Conservation (phyloP, 2,113 vertebrate species). For the Gorsachius goisagi region DNA sequence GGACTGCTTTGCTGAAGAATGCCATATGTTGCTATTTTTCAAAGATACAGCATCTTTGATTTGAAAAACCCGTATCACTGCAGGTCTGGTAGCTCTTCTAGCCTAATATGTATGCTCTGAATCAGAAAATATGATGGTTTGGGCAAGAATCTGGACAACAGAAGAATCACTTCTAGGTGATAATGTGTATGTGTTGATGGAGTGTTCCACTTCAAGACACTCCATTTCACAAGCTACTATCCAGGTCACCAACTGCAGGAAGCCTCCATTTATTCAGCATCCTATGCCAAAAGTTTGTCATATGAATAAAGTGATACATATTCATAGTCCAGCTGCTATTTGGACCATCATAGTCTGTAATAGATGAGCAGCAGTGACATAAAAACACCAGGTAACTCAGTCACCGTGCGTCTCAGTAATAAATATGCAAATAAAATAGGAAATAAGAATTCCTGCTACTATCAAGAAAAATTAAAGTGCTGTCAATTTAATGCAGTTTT, state of each 20-base stretch:
- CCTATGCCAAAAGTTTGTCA: neutral
- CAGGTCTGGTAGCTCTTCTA: neutral
- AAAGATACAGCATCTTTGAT: neutral
- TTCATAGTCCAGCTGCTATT: conserved; percentile 37
- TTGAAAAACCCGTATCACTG: neutral
- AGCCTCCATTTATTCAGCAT: neutral
- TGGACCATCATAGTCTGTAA: neutral
- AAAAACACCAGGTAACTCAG: conserved; percentile 31
- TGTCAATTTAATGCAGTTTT: conserved; percentile 34
- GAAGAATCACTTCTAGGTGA: neutral
- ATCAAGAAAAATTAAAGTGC: conserved; percentile 42
- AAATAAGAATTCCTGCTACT: neutral
- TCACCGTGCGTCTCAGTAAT: neutral
- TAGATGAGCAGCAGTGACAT: conserved; percentile 17
- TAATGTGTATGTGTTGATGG: neutral
- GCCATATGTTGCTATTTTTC: neutral
- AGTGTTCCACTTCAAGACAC: conserved; percentile 1
- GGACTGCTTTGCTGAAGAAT: neutral
- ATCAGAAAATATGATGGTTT: neutral
- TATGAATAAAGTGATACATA: neutral
- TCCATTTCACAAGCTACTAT: neutral
- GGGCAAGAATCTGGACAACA: neutral
- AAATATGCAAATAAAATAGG: conserved; percentile 53
- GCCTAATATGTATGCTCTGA: accelerated
- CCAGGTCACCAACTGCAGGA: neutral